Evolutionary conservation across 2,888 invertebrate genomes (phyloP), one percentile per base, ranked within the genome.

Genomic region (Coelopa pilipes): DNA sequence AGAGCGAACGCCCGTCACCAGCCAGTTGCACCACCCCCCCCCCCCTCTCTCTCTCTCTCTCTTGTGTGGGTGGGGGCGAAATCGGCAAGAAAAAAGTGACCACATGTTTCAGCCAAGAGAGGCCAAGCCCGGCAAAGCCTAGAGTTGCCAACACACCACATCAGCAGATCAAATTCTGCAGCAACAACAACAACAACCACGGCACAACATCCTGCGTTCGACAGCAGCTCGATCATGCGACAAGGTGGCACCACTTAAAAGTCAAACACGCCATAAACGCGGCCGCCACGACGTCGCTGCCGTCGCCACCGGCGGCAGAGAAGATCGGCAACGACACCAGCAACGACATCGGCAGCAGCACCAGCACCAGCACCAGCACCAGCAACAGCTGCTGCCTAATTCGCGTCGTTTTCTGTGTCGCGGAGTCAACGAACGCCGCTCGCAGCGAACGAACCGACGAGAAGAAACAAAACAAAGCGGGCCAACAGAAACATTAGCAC

Each of bases 361-460:
- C 17, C 17, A 71, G 73, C 21, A 49, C 55, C 70, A 73, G 24
- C 69, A 67, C 65, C 34, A 34, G 7, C 34, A 34, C 17, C 17
- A 71, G 73, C 21, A 49, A 63, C 70, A 73, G 24, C 69, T 63
- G 63, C 50, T 70, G 50, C 70, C 57, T 17, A 57, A 57, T 46
- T 21, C 21, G 68, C 13, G 19, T 57, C 45, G 15, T 65, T 79
- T 78, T 78, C 78, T 80, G 77, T 81, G 80, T 78, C 80, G 78
- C 79, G 76, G 78, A 80, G 80, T 81, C 80, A 81, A 80, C 79
- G 79, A 80, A 80, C 80, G 79, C 77, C 19, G 17, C 57, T 1
- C 11, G 57, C 57, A 57, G 57, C 21, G 11, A 57, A 17, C 21
- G 57, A n/a, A 45, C 21, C 24, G 63, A 24, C 19, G n/a, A 21